These are phyloP conservation scores for Ophiothrix spiculata DNA, from an alignment of 35 echinoderm and acorn worm genomes.

Conservation along the genomic window DNA sequence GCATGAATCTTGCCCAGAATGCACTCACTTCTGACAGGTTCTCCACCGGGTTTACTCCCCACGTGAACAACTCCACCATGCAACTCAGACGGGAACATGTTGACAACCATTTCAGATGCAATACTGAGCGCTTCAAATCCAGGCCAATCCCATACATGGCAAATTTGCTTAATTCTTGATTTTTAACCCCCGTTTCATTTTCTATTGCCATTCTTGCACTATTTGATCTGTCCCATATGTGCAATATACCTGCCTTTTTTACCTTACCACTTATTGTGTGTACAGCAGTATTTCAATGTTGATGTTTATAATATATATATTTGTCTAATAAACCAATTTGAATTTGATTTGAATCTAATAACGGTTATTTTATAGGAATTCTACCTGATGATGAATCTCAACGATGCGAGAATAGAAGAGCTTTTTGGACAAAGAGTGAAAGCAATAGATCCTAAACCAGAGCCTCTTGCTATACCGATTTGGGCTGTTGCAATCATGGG, in stretches of 20 bases:
- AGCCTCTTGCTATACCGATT: slow-evolving; percentile 44
- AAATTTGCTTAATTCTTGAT: too few relatives aligned
- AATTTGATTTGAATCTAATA: not conserved
- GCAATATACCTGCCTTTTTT: not conserved
- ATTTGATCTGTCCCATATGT: not conserved
- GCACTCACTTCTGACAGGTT: too few relatives aligned
- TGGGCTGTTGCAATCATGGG: slow-evolving; percentile 70
- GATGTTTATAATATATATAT: not conserved
- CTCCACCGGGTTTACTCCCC: too few relatives aligned
- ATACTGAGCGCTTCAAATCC: too few relatives aligned
- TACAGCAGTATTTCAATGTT: not conserved
- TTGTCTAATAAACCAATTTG: not conserved
- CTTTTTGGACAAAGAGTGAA: not conserved
- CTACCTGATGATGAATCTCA: slow-evolving; percentile 47
- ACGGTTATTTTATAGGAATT: slow-evolving; percentile 13
- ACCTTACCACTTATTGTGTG: too few relatives aligned
- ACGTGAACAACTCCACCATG: too few relatives aligned
- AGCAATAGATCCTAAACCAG: not conserved
- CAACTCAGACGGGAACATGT: too few relatives aligned
- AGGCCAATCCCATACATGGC: too few relatives aligned
- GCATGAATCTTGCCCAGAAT: too few relatives aligned
- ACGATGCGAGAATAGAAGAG: slow-evolving; percentile 30
- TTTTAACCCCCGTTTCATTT: not conserved
- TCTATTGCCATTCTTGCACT: not conserved
- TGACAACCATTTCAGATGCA: too few relatives aligned